A percentile compares a stretch with the other conserved stretches of the same genome.
Conservation (phyloP, 2,113 vertebrate species). For the Chrysemys picta region DNA sequence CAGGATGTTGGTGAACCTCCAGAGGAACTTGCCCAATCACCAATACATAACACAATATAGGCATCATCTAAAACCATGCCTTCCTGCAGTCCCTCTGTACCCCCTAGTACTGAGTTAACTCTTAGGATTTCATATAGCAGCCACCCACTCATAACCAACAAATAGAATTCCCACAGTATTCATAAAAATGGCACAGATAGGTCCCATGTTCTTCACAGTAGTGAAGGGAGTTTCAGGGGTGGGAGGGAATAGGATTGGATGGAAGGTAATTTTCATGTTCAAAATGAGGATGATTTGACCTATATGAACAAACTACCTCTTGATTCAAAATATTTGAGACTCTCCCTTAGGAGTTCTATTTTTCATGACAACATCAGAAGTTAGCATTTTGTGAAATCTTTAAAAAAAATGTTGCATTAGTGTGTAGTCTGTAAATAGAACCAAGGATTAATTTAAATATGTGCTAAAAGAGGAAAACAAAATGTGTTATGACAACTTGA, state of each 20-base stretch:
- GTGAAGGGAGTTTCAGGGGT: neutral
- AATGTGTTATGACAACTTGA: neutral
- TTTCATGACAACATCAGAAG: neutral
- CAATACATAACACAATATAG: too few species aligned
- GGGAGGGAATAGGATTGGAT: neutral
- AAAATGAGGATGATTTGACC: neutral
- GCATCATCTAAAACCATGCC: neutral
- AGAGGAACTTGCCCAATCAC: neutral
- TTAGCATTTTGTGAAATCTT: neutral
- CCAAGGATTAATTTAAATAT: neutral
- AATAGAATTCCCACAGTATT: neutral
- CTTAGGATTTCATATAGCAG: neutral
- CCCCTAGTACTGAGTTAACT: neutral
- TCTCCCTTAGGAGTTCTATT: neutral
- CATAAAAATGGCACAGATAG: neutral
- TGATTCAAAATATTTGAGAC: neutral
- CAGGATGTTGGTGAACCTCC: neutral
- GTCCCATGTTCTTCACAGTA: neutral
- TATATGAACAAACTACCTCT: fast-evolving
- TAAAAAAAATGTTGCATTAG: neutral
- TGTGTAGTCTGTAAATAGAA: neutral
- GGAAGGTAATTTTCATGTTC: neutral
- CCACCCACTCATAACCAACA: neutral
- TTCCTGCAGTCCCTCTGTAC: neutral
- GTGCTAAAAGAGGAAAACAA: neutral